Conservation (phyloP, 2,797 vertebrate species). For the Aplochiton taeniatus region DNA sequence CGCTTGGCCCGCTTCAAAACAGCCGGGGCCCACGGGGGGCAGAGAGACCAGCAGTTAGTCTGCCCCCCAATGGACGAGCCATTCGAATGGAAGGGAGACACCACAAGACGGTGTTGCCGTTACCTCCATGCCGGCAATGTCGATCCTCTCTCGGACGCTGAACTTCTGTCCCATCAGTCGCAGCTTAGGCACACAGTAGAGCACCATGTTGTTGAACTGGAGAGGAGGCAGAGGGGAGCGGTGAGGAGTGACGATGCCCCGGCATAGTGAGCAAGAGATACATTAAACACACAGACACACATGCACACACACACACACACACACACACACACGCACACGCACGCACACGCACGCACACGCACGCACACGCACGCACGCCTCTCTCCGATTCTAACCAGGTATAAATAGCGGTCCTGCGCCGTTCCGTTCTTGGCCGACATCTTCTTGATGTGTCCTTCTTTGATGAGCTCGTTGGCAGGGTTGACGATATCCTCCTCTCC, state of each 20-base stretch:
- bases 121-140: constrained; percentile 93
- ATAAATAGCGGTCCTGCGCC: constrained; percentile 93
- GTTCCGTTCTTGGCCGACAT: constrained; percentile 96
- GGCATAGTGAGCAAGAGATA: no score
- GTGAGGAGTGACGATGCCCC: background rate
- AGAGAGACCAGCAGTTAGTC: no score
- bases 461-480: constrained; percentile 96
- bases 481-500: constrained; percentile 98
- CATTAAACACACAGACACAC: no score
- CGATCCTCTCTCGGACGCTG: constrained; percentile 93
- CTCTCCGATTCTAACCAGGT: constrained; percentile 83
- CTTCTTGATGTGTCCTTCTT: constrained; percentile 96
- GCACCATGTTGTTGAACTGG: constrained; percentile 97
- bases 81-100: no score
- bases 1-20: background rate
- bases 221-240: constrained; percentile 28
- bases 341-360: background rate
- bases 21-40: background rate
- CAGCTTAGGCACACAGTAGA: constrained; percentile 96
- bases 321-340: background rate
- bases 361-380: background rate
- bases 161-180: constrained; percentile 96
- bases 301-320: constrained; percentile 6
- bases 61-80: no score
- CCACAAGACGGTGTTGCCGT: background rate